These are phyloP conservation scores for Petroica traversi DNA, from an alignment of 2,113 vertebrate species.

Conservation along the genomic window DNA sequence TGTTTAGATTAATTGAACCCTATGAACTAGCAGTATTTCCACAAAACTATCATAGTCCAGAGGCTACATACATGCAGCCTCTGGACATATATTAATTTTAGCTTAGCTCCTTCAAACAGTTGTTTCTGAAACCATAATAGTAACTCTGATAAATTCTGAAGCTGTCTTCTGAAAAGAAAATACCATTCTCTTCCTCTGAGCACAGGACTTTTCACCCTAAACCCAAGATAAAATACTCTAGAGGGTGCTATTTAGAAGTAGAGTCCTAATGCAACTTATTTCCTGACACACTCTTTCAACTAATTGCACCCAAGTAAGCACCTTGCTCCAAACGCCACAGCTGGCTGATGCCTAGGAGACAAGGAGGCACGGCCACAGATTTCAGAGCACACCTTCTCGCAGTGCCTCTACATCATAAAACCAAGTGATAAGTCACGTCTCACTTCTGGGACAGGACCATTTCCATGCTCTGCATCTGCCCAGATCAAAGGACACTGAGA, in stretches of 20 bases:
- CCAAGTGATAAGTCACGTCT: fast-evolving
- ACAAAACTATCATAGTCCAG: neutral
- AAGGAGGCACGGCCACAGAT: neutral
- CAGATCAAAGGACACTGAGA: neutral
- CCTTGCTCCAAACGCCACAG: neutral
- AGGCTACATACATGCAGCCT: neutral
- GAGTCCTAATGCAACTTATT: neutral
- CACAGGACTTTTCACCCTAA: neutral
- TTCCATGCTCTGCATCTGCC: neutral
- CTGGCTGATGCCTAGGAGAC: neutral
- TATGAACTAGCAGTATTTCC: neutral
- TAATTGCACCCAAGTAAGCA: neutral
- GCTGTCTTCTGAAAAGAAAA: neutral
- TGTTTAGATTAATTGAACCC: neutral
- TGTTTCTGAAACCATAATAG: neutral
- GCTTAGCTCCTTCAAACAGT: neutral
- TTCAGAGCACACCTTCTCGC: neutral
- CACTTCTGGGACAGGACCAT: fast-evolving
- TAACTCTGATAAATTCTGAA: neutral
- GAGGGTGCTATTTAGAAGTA: neutral
- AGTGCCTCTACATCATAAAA: neutral
- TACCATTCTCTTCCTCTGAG: neutral
- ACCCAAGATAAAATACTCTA: neutral
- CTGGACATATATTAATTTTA: neutral
- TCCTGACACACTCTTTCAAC: neutral